phyloP scores from a whole-genome alignment of 2,113 vertebrate genomes.

The Sylvia atricapilla region DNA sequence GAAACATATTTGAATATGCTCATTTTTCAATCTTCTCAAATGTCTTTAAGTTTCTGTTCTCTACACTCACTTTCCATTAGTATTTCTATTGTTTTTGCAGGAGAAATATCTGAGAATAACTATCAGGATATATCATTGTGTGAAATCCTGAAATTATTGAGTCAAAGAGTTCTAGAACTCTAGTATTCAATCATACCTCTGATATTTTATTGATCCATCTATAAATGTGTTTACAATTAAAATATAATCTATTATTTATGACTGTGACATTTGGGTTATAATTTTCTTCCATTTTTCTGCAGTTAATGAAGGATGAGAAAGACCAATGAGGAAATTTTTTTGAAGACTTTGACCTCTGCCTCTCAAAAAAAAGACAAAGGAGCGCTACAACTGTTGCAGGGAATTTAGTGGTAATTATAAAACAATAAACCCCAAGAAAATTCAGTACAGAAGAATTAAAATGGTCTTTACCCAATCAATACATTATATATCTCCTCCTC shows the following conservation, averaged over 20 bases:
- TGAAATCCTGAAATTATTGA: not conserved
- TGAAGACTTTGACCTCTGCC: not conserved
- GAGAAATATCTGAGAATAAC: not conserved
- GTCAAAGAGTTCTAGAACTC: accelerated
- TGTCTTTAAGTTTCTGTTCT: not conserved
- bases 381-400: not conserved
- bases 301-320: not conserved
- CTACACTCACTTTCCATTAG: not conserved
- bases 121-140: not conserved
- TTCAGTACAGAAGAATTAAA: not conserved
- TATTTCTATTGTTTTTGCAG: not conserved
- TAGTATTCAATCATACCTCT: not conserved
- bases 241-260: not conserved
- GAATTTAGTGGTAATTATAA: not conserved
- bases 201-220: not conserved
- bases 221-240: not conserved
- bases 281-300: not conserved
- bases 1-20: not conserved
- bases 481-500: not conserved
- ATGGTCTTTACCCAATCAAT: not conserved
- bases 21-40: not conserved
- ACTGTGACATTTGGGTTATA: not conserved
- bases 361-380: not conserved
- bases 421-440: not conserved
- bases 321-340: not conserved